Conservation (phyloP, 1,140 invertebrate genomes). For the Brachionus angularis region DNA sequence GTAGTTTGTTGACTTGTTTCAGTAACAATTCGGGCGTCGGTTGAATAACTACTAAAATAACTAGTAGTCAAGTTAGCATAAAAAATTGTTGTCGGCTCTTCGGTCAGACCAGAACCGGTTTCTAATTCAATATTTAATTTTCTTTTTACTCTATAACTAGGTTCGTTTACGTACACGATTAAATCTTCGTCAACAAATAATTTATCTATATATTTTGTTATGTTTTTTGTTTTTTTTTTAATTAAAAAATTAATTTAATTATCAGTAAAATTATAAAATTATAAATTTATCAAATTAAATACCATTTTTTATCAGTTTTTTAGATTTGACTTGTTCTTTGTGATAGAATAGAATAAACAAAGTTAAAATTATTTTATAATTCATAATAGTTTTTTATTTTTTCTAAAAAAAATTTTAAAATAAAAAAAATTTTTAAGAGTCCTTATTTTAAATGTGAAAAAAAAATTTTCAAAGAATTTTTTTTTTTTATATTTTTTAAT, state of each 20-base stretch:
- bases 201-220: no score
- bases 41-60: no score
- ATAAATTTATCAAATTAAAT: not conserved
- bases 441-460: no score
- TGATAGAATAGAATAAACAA: slow-evolving; percentile 28
- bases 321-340: slow-evolving; percentile 10
- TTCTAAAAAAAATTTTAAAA: no score
- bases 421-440: no score
- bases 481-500: no score
- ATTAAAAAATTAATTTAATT: not conserved
- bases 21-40: no score
- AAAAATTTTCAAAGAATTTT: no score
- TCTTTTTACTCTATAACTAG: not conserved
- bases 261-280: not conserved
- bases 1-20: not conserved
- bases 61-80: no score
- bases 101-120: not conserved
- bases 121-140: not conserved
- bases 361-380: slow-evolving; percentile 29
- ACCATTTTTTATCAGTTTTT: slow-evolving; percentile 26
- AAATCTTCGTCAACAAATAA: slow-evolving; percentile 15
- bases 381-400: no score
- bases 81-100: slow-evolving; percentile 18
- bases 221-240: no score
- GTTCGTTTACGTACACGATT: slow-evolving; percentile 14